Evolutionary conservation across 2,113 vertebrate species (phyloP), one percentile per base, ranked within the genome.

Genomic region (Gobio gobio): DNA sequence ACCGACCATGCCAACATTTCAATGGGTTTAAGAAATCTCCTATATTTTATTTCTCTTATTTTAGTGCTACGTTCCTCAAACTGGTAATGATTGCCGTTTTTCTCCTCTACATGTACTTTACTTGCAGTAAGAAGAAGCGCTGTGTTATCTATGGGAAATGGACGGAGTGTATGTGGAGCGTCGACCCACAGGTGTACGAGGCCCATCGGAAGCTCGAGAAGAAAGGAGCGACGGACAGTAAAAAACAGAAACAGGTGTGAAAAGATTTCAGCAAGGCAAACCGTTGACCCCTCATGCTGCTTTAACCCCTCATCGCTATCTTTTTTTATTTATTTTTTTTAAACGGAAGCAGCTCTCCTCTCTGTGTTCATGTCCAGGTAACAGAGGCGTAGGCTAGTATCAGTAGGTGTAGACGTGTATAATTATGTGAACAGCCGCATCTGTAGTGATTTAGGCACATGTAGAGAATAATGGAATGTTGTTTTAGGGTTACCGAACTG

Each of bases 131-230:
- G 88, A 99, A 96, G 96, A 98, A 99, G 92, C 94, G 94, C 51
- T 96, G 95, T 20, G 92, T 99, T 43, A 97, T 99, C 91, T 99
- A 99, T 24, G 98, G 98, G 72, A 99, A 99, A 88, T 99, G 98
- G 98, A 99, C 98, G 0, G 98, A 99, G 87, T 98, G 98, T 70
- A 91, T 99, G 88, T 99, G 97, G 97, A 96, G 97, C 16, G 90
- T 97, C 0, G 96, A 98, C 45, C 94, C 97, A 20, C 93, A 89
- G 8, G 86, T 90, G 0, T 99, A 96, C 0, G 98, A 99, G 79
- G 90, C 93, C 51, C 93, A 96, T 89, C 96, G 93, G 83, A 99
- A 96, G 91, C 94, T 92, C 0, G 98, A 99, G 77, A 96, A 92
- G 90, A 96, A 94, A 88, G 95, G 95, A 1, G 40, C 78, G 12